A percentile compares a stretch with the other conserved stretches of the same genome.
These are phyloP conservation scores for Brachionus koreanus DNA, from an alignment of 1,140 invertebrate genomes.

Conservation along the genomic window DNA sequence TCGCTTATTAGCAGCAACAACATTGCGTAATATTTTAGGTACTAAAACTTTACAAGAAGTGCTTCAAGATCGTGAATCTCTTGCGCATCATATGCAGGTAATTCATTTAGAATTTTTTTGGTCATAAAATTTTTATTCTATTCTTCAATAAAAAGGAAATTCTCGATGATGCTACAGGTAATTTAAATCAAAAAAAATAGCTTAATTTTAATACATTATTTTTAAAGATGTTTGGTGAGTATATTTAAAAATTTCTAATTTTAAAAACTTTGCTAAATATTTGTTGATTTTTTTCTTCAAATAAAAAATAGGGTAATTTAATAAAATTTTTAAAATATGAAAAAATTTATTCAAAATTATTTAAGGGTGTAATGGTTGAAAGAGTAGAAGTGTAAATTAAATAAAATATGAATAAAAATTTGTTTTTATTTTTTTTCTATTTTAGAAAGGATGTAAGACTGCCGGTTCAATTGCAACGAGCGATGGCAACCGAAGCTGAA, in stretches of 20 bases:
- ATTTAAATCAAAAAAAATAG: neutral
- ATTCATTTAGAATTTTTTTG: neutral
- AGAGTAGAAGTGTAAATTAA: slow-evolving; percentile 44
- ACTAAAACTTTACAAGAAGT: slow-evolving; percentile 46
- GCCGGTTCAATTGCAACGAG: slow-evolving; percentile 51
- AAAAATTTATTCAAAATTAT: neutral
- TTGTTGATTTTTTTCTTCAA: neutral
- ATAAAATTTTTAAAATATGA: neutral
- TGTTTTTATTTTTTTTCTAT: neutral
- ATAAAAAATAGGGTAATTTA: slow-evolving; percentile 15
- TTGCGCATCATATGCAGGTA: slow-evolving; percentile 45
- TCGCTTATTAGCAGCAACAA: slow-evolving; percentile 46
- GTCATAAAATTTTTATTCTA: neutral
- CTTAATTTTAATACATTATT: neutral
- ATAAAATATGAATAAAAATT: neutral
- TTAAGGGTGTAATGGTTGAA: slow-evolving; percentile 44
- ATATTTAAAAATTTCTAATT: neutral
- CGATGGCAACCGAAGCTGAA: slow-evolving; percentile 56
- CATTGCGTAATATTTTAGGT: slow-evolving; percentile 46
- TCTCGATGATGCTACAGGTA: slow-evolving; percentile 40
- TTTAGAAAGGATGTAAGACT: slow-evolving; percentile 48
- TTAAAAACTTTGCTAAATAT: neutral
- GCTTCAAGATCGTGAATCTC: slow-evolving; percentile 44
- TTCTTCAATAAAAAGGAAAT: slow-evolving; percentile 27
- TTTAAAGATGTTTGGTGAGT: slow-evolving; percentile 37